Base-by-base conservation (phyloP, 2,113 vertebrate genomes). In the Micromys minutus region DNA sequence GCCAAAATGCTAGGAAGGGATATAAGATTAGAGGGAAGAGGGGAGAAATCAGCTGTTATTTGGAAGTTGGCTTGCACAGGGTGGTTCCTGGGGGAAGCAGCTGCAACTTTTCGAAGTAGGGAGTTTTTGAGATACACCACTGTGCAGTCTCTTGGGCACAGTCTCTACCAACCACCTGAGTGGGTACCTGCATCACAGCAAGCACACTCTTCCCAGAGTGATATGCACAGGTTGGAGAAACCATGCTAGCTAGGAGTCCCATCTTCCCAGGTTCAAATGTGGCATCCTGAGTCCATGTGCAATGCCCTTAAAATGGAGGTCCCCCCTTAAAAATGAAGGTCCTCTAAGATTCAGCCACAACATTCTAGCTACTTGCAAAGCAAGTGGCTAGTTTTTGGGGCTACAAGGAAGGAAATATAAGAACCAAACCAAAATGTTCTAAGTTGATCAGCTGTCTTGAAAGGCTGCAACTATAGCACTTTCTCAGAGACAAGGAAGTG, bases 361-460 rank as follows among this genome's bases (percentile, higher is more conserved):
- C 5, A 24, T 57, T 89, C 55, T 8, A 92, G 87, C 29, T 86
- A 67, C 89, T 83, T 74, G 89, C 36, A 76, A 94, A 92, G 50
- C 92, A 90, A 96, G 67, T 7, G 13, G 59, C 80, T 76, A 85
- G 80, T 96, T 93, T 90, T 7, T 59, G 55, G 55, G 24, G 7
- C 80, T 65, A 31, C 47, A n/a, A 79, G 0, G 34, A 95, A 92
- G 87, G 75, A 77, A 89, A 79, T 17, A 17, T 16, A 67, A 67
- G 65, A 67, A 36, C 65, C 31, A 61, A 61, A 59, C 57, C 87
- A 63, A 57, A 93, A 63, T 76, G 85, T 80, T 67, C 81, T 81
- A 31, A 89, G 67, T 80, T 63, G 76, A 83, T 84, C n/a, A 5
- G 59, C 57, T 34, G 7, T 65, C 75, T 81, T 76, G 71, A 90